These are phyloP conservation scores for Drosophila tsacasi DNA, from an alignment of 1,140 invertebrate genomes.

Conservation along the genomic window DNA sequence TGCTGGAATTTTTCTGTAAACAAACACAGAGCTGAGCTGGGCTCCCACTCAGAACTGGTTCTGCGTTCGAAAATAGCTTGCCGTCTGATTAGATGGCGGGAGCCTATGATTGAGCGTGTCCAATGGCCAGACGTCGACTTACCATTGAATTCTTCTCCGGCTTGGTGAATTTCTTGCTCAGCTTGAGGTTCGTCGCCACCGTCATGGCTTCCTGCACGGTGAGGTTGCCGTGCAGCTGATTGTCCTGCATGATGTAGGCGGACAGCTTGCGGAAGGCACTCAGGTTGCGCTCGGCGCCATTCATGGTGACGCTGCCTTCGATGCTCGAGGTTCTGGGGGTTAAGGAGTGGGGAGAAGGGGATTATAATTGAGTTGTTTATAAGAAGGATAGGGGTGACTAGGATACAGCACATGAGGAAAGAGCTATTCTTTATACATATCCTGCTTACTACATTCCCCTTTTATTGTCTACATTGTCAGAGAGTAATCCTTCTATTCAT, in stretches of 20 bases:
- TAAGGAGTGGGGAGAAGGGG: background rate
- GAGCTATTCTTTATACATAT: background rate
- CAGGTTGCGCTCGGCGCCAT: constrained; percentile 94
- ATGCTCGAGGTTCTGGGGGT: constrained; percentile 89
- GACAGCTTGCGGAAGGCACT: constrained; percentile 96
- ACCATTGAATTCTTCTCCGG: constrained; percentile 94
- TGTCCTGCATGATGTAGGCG: constrained; percentile 99
- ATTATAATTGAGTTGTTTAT: background rate
- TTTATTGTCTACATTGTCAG: background rate
- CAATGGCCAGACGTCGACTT: constrained; percentile 76
- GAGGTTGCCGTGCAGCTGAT: constrained; percentile 96
- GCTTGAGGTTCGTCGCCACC: constrained; percentile 95
- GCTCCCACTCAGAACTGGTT: constrained; percentile 31
- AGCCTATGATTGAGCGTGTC: constrained; percentile 24
- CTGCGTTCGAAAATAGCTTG: background rate
- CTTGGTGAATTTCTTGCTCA: constrained; percentile 89
- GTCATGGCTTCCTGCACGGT: constrained; percentile 97
- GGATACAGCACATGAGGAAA: background rate
- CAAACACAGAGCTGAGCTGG: background rate
- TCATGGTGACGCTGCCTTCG: constrained; percentile 93
- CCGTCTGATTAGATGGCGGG: background rate
- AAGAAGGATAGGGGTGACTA: background rate
- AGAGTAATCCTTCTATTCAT: background rate
- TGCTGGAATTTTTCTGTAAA: constrained; percentile 4
- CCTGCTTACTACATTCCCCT: background rate